These are phyloP conservation scores for Epizoanthus rinbou DNA, from an alignment of 92 coral and sea anemone genomes.

Conservation along the genomic window DNA sequence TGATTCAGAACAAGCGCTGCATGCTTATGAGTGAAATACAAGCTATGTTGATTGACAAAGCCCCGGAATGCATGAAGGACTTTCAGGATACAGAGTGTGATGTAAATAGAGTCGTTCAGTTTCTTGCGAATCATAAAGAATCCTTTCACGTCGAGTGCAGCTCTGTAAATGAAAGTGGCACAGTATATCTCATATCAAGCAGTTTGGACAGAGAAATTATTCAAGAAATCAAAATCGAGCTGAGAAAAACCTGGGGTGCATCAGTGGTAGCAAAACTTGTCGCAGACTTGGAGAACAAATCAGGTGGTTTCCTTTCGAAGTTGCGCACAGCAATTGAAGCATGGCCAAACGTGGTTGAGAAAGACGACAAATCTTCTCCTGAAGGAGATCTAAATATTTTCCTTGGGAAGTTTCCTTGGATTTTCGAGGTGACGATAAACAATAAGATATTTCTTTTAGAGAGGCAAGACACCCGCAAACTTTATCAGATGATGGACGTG, in stretches of 20 bases:
- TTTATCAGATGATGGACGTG: slow-evolving; percentile 18
- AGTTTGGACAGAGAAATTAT: slow-evolving; percentile 17
- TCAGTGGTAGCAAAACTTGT: neutral
- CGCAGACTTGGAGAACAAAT: neutral
- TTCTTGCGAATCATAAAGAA: slow-evolving; percentile 11
- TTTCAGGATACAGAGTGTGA: neutral
- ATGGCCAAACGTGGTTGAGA: slow-evolving; percentile 4
- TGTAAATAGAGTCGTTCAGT: neutral
- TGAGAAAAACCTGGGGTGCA: slow-evolving; percentile 35
- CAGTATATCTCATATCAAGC: slow-evolving; percentile 1
- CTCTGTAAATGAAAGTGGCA: too few relatives aligned
- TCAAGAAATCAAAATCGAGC: neutral
- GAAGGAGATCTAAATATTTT: neutral
- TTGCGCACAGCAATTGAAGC: slow-evolving; percentile 15
- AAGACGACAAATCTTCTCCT: neutral
- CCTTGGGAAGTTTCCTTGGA: slow-evolving; percentile 29
- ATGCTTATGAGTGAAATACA: neutral
- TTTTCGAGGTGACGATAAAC: slow-evolving; percentile 28
- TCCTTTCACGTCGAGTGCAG: slow-evolving; percentile 3
- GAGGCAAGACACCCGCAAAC: slow-evolving; percentile 18
- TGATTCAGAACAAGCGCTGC: slow-evolving; percentile 28
- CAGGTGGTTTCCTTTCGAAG: slow-evolving; percentile 4
- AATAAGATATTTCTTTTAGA: slow-evolving; percentile 16
- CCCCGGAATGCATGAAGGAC: slow-evolving; percentile 8
- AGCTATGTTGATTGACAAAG: neutral